Conservation (phyloP, 2,113 vertebrate genomes). For the Drymodes brunneopygia region DNA sequence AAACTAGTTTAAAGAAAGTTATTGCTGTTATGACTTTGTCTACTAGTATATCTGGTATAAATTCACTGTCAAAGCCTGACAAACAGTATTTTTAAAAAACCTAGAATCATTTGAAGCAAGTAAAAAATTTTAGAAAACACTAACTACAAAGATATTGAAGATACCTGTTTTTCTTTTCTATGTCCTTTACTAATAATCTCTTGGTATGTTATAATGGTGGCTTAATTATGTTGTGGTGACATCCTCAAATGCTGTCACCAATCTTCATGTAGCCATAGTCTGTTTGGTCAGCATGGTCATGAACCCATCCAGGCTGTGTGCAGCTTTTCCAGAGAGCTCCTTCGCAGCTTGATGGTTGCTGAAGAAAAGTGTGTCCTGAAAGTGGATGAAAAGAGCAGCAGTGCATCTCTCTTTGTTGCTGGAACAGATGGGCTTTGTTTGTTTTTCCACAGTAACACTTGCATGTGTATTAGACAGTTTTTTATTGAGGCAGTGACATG, state of each 20-base stretch:
- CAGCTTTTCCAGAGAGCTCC: background rate
- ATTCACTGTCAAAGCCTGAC: background rate
- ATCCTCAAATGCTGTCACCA: background rate
- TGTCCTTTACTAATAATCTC: background rate
- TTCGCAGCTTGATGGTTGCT: background rate
- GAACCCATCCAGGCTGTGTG: background rate
- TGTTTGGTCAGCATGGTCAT: background rate
- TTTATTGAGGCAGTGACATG: background rate
- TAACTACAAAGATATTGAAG: background rate
- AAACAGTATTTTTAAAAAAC: background rate
- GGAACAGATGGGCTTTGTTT: background rate
- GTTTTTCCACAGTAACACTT: background rate
- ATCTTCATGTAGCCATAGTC: accelerated
- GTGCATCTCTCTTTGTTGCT: background rate
- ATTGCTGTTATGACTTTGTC: background rate
- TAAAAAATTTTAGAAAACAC: background rate
- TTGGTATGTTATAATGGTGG: background rate
- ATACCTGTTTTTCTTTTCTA: background rate
- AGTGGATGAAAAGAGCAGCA: background rate
- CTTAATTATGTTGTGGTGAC: background rate
- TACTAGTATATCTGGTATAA: background rate
- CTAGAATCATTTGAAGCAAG: background rate
- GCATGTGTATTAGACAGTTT: background rate
- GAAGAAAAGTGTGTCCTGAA: background rate
- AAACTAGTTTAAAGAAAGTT: background rate